These are phyloP conservation scores for Coilia nasus DNA, from an alignment of 2,797 vertebrate genomes.

Conservation along the genomic window DNA sequence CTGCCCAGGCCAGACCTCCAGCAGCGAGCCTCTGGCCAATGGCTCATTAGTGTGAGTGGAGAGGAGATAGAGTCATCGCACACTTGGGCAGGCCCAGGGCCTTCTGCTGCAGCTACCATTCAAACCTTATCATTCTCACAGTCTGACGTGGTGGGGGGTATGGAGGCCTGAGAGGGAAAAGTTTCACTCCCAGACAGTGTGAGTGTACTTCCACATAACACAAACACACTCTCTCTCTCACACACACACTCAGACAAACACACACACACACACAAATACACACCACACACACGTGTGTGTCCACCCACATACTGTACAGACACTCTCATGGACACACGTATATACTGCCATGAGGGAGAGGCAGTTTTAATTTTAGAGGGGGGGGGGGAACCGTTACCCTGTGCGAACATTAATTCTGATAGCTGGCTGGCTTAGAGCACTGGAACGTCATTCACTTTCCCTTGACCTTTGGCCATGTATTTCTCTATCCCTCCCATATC, in stretches of 20 bases:
- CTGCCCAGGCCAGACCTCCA: slow-evolving; percentile 46
- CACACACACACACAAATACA: too few species aligned
- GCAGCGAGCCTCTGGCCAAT: slow-evolving; percentile 63
- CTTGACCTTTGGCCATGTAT: slow-evolving; percentile 60
- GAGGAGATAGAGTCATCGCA: slow-evolving; percentile 27
- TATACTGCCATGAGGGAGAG: neutral
- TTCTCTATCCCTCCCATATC: slow-evolving; percentile 42
- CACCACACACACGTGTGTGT: neutral
- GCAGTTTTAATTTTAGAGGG: slow-evolving; percentile 23
- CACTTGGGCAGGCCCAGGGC: neutral
- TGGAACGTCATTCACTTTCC: slow-evolving; percentile 65
- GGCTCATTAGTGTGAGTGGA: slow-evolving; percentile 68
- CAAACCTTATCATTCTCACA: slow-evolving; percentile 33
- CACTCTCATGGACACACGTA: neutral
- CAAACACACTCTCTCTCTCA: too few species aligned
- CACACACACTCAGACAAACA: too few species aligned
- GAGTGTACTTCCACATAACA: slow-evolving; percentile 1
- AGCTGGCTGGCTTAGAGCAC: neutral
- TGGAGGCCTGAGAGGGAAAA: neutral
- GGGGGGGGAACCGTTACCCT: neutral
- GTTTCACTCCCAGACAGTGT: neutral
- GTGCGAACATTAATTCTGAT: slow-evolving; percentile 2
- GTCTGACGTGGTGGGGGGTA: slow-evolving; percentile 29
- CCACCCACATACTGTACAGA: neutral
- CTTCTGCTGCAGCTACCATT: slow-evolving; percentile 41